A percentile compares a stretch with the other conserved stretches of the same genome.
Conservation (phyloP, 2,888 invertebrate genomes). For the Limnephilus marmoratus region DNA sequence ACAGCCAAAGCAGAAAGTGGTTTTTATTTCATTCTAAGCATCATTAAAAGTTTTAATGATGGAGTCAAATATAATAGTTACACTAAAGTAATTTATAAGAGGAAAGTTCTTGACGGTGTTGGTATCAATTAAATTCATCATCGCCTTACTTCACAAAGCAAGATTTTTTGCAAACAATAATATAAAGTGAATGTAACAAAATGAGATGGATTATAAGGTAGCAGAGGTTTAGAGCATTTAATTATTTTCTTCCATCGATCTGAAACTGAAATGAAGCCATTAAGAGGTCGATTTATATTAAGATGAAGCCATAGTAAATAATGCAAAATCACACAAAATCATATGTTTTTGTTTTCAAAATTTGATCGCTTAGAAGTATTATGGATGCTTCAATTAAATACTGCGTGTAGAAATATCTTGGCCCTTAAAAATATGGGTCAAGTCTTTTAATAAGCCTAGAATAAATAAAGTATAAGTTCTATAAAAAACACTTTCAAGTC, state of each 20-base stretch:
- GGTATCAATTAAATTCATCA: slow-evolving; percentile 9
- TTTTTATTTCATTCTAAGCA: neutral
- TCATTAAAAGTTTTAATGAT: slow-evolving; percentile 46
- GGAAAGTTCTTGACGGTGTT: neutral
- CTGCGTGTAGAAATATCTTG: too few species aligned
- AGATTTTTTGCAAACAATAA: neutral
- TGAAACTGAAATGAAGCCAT: too few species aligned
- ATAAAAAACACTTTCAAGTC: too few species aligned
- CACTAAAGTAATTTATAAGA: neutral
- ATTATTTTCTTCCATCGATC: neutral
- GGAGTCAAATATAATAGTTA: slow-evolving; percentile 18
- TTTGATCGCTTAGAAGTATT: too few species aligned
- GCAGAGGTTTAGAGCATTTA: neutral
- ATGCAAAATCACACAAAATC: too few species aligned
- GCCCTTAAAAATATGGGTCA: too few species aligned
- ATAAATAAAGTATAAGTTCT: too few species aligned
- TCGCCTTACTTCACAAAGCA: neutral
- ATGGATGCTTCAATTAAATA: too few species aligned
- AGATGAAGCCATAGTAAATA: too few species aligned
- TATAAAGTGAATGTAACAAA: neutral
- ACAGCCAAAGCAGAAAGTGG: neutral
- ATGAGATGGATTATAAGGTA: neutral
- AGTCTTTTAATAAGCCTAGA: too few species aligned
- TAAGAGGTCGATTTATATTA: too few species aligned
- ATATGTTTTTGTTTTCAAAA: too few species aligned